phyloP scores from a whole-genome alignment of 1,140 invertebrate species.

The Drosophila truncata region DNA sequence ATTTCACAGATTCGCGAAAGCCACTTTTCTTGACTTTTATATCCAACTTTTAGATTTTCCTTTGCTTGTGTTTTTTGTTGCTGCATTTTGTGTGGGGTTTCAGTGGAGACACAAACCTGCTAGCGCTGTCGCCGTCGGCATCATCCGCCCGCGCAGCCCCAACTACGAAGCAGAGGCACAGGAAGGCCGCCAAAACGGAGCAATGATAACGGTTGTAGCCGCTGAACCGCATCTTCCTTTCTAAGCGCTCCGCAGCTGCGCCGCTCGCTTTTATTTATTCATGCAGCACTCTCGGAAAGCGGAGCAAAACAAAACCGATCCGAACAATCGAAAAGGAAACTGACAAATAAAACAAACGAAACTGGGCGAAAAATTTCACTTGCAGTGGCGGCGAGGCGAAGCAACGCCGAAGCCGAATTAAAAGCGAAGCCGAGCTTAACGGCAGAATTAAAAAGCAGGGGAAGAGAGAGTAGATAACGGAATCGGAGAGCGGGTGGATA shows the following conservation, averaged over 20 bases:
- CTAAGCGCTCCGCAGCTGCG: slow-evolving; percentile 30
- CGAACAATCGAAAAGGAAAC: slow-evolving; percentile 14
- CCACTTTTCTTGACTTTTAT: slow-evolving; percentile 15
- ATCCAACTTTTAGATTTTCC: neutral
- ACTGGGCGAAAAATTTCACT: slow-evolving; percentile 46
- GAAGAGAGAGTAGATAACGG: slow-evolving; percentile 1
- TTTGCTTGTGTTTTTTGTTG: neutral
- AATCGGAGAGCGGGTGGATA: slow-evolving; percentile 10
- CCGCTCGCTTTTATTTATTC: slow-evolving; percentile 35
- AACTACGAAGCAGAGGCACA: slow-evolving; percentile 41
- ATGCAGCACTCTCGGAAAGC: slow-evolving; percentile 18
- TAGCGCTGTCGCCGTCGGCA: slow-evolving; percentile 20
- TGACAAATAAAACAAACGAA: slow-evolving; percentile 27
- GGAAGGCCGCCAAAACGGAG: slow-evolving; percentile 12
- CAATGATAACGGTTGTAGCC: slow-evolving; percentile 41
- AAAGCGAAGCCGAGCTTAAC: slow-evolving; percentile 41
- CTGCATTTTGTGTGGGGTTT: too few species aligned
- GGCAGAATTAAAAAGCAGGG: slow-evolving; percentile 10
- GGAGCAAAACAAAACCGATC: slow-evolving; percentile 29
- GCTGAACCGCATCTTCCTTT: slow-evolving; percentile 52
- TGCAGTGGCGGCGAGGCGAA: slow-evolving; percentile 20
- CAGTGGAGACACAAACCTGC: slow-evolving; percentile 48
- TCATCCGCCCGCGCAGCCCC: slow-evolving; percentile 37
- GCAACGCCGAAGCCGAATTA: slow-evolving; percentile 15
- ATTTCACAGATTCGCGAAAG: slow-evolving; percentile 1